Percentiles rank a stretch among this genome's conserved stretches.
phyloP scores from a whole-genome alignment of 1,140 invertebrate genomes.

The Penaeus vannamei region DNA sequence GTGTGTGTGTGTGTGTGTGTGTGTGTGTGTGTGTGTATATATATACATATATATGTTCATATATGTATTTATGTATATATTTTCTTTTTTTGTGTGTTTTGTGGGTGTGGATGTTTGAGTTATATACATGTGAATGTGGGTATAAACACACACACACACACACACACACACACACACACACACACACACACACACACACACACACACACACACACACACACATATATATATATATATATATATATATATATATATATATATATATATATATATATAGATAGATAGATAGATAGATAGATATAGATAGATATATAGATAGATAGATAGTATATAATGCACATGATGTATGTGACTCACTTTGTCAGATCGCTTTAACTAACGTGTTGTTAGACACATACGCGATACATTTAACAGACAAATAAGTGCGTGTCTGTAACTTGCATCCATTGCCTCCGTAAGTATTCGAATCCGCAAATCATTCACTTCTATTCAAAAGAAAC shows the following conservation, averaged over 20 bases:
- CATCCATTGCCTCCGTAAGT: no score
- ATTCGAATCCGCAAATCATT: no score
- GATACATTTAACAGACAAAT: neutral
- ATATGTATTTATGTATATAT: no score
- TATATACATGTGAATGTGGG: neutral
- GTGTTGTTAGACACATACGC: neutral
- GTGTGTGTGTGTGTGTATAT: no score
- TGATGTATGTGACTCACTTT: neutral
- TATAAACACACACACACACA: neutral
- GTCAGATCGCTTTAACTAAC: neutral
- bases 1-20: no score
- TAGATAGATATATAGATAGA: neutral
- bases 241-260: constrained; percentile 30
- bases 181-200: neutral
- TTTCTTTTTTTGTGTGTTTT: no score
- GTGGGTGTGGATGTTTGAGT: no score
- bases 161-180: neutral
- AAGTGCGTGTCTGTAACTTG: neutral
- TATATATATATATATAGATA: constrained; percentile 18
- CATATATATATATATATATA: constrained; percentile 18
- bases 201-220: neutral
- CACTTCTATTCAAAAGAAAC: no score
- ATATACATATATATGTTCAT: no score
- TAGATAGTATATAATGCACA: neutral
- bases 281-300: constrained; percentile 17